Evolutionary conservation across 2,797 vertebrate species (phyloP), one percentile per base, ranked within the genome.

Genomic region (Gastrophryne carolinensis): DNA sequence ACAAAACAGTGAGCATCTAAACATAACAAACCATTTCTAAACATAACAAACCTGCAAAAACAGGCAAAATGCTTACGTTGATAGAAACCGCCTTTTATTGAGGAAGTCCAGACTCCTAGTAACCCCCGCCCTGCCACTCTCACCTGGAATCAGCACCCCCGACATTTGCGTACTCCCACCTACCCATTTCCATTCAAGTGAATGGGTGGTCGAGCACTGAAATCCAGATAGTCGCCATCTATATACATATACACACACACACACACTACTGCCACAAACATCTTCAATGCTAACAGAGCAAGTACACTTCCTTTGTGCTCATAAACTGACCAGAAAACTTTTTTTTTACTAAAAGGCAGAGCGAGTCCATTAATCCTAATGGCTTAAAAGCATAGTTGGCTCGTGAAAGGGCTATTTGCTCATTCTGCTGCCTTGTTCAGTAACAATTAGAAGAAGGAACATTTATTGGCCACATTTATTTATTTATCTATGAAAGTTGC

Each of bases 391-490:
- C 37, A 32, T 29, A 12, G n/a, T 6, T 47, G 67, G 41, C 54
- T 29, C 17, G 34, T 11, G 17, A 1, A 72, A 13, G 3, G 13
- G 32, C 3, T 5, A 12, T 62, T 49, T 61, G 2, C 69, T 27
- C 32, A 72, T 62, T 49, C 29, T 32, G 2, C 9, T 60, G 29
- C 29, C 35, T 72, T 72, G 61, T 26, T 44, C 39, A 57, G 39
- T 50, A 56, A 62, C 69, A 61, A 72, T 49, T 60, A 60, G 54
- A 49, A 66, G 29, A 32, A 23, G 60, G 60, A 60, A 71, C 68
- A 34, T 23, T 71, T 58, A 44, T 49, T 34, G 26, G 9, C 37
- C 6, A 11, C 41, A 32, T 34, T 34, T 32, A 23, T n/a, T n/a
- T n/a, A n/a, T n/a, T n/a, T n/a, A n/a, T n/a, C n/a, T 21, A 52